Evolutionary conservation across 2,888 invertebrate genomes (phyloP), one percentile per base, ranked within the genome.

Genomic region (Drosophila gaucha): DNA sequence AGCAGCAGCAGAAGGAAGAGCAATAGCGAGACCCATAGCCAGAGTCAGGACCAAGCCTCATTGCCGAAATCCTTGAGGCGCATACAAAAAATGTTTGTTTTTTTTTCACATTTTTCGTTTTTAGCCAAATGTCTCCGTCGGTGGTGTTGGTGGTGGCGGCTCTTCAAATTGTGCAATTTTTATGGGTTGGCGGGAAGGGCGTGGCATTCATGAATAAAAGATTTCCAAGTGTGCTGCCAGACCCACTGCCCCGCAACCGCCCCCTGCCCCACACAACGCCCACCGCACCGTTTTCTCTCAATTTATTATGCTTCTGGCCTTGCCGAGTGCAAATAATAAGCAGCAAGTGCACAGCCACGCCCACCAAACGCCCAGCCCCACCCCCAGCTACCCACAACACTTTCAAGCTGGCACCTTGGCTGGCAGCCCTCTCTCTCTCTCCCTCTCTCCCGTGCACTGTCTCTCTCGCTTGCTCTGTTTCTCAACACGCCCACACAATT

Each of bases 231-330:
- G 80, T 67, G 63, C 51, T 18, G 31, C 20, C 31, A 18, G n/a
- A 31, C 31, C 31, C 38, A 26, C 46, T 47, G 33, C 38, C 16
- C 38, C 38, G 1, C 14, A 41, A 10, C 1, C 22, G n/a, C 14
- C n/a, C 41, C 10, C 9, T 8, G 10, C 9, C 10, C 20, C 9
- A 8, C 36, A 28, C 56, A 20, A 36, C 47, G 38, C 36, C 22
- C 41, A 46, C 58, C 43, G n/a, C n/a, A n/a, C n/a, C n/a, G n/a
- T n/a, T n/a, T n/a, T 62, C 68, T 20, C 64, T 70, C 85, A 71
- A 83, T 83, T 87, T 87, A 83, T 83, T 83, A 78, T 83, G 85
- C 85, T 78, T 75, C 80, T 84, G 87, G 87, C 88, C 88, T 86
- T 84, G 87, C 87, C 74, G 73, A 69, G 66, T 71, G 88, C 88